Evolutionary conservation across 2,797 vertebrate genomes (phyloP), one percentile per base, ranked within the genome.

Genomic region (Lagocephalus sceleratus): DNA sequence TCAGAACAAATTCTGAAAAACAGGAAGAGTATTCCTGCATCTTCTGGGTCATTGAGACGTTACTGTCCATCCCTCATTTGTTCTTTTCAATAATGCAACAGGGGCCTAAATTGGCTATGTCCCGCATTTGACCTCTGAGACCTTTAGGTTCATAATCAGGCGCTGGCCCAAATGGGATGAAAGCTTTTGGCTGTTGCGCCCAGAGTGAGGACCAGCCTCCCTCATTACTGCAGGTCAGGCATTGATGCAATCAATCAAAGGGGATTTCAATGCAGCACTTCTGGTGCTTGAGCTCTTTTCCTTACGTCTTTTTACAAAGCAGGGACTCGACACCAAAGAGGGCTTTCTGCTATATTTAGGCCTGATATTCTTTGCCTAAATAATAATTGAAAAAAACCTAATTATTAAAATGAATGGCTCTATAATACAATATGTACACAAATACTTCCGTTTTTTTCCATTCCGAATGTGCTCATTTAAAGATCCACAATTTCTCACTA

Each of bases 211-310:
- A 53, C 11, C 73, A 41, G 49, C 68, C 68, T 54, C 44, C 45
- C 60, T 74, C 64, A 54, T 74, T 71, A 72, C 10, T 54, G 26
- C 54, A 21, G 50, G 40, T 48, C 59, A 54, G 39, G 23, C 17
- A 54, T 11, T 46, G 71, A 57, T 55, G 20, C 39, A 55, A 53
- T 59, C 60, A 64, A 54, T 59, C 47, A 56, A 35, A 45, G 41
- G 17, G 21, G 26, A 56, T 48, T 58, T 56, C 15, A n/a, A 42
- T 47, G 21, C 1, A 29, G 40, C 35, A 25, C 22, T 35, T 1
- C 21, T 23, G 12, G 17, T 4, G 16, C 26, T 46, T 44, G 3
- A 14, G 16, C 16, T 22, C 20, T 54, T 48, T 16, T 21, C 21
- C 16, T 21, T 5, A 29, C 11, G 11, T 29, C 29, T 10, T 29